Evolutionary conservation across 2,888 invertebrate genomes (phyloP).

Genomic region (Merodon equestris): DNA sequence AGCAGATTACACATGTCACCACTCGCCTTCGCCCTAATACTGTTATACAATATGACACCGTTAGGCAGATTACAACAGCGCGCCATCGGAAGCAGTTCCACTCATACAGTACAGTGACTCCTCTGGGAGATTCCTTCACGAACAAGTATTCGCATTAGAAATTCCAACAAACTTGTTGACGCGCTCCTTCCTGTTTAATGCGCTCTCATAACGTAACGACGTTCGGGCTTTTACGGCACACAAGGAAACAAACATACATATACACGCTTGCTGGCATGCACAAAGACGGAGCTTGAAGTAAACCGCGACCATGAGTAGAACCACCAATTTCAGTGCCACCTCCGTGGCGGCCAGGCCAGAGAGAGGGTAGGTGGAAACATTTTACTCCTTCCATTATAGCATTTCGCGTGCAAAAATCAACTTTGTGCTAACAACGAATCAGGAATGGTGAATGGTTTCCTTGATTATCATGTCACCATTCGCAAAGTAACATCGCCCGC

Average conservation of each 20-base stretch:
- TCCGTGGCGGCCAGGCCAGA: background rate
- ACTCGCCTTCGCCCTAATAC: conserved; percentile 5
- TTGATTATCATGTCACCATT: conserved; percentile 67
- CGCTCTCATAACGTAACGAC: background rate
- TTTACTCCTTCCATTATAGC: conserved; percentile 1
- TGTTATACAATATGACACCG: conserved; percentile 5
- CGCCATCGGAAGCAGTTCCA: conserved; percentile 25
- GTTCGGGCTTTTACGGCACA: conserved; percentile 10
- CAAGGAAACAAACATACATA: background rate
- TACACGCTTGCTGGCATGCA: background rate
- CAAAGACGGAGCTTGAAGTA: no score
- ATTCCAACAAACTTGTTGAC: conserved; percentile 62
- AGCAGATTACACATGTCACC: conserved; percentile 28
- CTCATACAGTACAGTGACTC: background rate
- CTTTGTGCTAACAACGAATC: conserved; percentile 64
- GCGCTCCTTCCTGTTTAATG: conserved; percentile 29
- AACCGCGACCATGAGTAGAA: background rate
- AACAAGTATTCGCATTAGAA: conserved; percentile 40
- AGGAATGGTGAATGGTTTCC: conserved; percentile 63
- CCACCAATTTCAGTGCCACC: background rate
- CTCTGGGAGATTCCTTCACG: conserved; percentile 31
- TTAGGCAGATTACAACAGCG: conserved; percentile 23
- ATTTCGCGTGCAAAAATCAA: conserved; percentile 57
- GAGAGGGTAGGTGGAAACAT: no score
- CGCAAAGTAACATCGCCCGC: conserved; percentile 33